Conservation (phyloP, 2,797 vertebrate genomes). For the Brotula barbata region DNA sequence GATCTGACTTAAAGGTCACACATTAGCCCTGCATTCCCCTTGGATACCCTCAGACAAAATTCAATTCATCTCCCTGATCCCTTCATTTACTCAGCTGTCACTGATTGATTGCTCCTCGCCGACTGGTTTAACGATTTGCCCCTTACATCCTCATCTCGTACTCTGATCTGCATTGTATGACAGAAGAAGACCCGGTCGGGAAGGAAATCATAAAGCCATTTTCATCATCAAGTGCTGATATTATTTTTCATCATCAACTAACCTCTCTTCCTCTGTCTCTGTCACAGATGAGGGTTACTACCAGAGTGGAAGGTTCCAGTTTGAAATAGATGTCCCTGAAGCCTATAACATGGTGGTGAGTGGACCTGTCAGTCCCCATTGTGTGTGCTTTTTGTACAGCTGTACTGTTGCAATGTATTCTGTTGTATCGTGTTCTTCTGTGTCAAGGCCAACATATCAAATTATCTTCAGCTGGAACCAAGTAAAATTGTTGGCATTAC, state of each 20-base stretch:
- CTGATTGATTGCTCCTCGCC: background rate
- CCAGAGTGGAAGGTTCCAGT: conserved; percentile 86
- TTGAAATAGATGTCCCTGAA: conserved; percentile 91
- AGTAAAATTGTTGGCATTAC: background rate
- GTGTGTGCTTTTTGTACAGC: background rate
- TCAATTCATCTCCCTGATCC: background rate
- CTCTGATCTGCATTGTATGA: background rate
- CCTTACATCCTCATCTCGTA: too few species aligned
- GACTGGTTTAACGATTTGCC: background rate
- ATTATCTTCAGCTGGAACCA: background rate
- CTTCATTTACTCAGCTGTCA: background rate
- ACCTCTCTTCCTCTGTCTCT: conserved; percentile 18
- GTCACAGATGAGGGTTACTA: conserved; percentile 97
- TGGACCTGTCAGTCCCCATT: conserved; percentile 33
- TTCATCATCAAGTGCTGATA: background rate
- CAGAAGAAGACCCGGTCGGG: background rate
- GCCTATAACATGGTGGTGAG: conserved; percentile 99
- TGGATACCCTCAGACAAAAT: background rate
- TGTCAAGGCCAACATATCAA: background rate
- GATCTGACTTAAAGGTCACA: conserved; percentile 6
- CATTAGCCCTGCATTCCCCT: background rate
- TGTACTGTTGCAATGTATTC: background rate
- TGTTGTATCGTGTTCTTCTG: background rate
- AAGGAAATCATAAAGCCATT: background rate
- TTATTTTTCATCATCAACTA: background rate